A percentile compares a stretch with the other conserved stretches of the same genome.
These are phyloP conservation scores for Oscheius sp. DNA, from an alignment of 2,888 invertebrate species.

Conservation along the genomic window DNA sequence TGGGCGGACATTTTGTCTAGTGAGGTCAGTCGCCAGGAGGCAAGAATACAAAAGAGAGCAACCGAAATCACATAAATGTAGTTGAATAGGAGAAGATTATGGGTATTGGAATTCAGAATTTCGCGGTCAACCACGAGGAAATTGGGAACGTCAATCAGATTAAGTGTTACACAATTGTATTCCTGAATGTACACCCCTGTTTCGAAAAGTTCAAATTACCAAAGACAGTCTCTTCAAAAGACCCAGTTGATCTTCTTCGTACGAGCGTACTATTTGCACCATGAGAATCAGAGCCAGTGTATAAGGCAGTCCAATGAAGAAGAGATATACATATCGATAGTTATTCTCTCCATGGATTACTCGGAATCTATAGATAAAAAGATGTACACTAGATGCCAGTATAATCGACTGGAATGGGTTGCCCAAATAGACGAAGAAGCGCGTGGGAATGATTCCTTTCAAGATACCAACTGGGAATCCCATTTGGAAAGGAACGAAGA, in stretches of 20 bases:
- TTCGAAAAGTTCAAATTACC: neutral
- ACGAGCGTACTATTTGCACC: neutral
- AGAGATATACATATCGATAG: neutral
- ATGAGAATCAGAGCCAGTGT: neutral
- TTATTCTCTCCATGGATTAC: neutral
- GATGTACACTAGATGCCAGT: neutral
- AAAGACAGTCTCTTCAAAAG: neutral
- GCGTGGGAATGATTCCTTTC: neutral
- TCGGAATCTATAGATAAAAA: neutral
- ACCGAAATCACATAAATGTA: neutral
- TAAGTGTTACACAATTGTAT: too few species aligned
- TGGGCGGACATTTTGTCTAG: neutral
- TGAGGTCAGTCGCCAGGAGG: neutral
- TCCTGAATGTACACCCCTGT: too few species aligned
- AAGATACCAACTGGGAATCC: neutral
- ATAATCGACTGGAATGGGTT: neutral
- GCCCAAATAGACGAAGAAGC: neutral
- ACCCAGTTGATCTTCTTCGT: neutral
- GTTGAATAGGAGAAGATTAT: neutral
- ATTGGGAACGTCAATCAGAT: neutral
- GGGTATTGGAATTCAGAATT: neutral
- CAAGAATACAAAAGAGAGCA: neutral
- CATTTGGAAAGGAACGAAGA: constrained; percentile 14
- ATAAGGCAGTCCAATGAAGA: neutral
- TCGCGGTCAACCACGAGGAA: neutral